phyloP scores from a whole-genome alignment of 2,113 vertebrate genomes.

The Acanthochromis polyacanthus region DNA sequence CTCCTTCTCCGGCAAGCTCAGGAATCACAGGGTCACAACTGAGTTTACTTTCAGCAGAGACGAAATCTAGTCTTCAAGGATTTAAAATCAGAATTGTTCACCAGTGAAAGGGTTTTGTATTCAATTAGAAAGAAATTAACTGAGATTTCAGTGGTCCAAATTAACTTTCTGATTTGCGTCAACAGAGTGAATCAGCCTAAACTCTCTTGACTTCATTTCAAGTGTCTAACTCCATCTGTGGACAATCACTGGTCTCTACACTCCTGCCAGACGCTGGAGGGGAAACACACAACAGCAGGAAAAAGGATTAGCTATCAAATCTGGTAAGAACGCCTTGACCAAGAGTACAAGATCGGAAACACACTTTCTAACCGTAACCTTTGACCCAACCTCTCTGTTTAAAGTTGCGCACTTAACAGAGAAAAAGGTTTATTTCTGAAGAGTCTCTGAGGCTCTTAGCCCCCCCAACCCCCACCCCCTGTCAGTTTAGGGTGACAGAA shows the following conservation, averaged over 20 bases:
- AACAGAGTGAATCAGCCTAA: slow-evolving; percentile 28
- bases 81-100: slow-evolving; percentile 17
- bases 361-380: slow-evolving; percentile 16
- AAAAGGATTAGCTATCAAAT: slow-evolving; percentile 27
- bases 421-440: slow-evolving; percentile 49
- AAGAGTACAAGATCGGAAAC: slow-evolving; percentile 44
- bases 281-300: slow-evolving; percentile 49
- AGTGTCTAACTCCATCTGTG: slow-evolving; percentile 27
- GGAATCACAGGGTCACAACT: slow-evolving; percentile 53
- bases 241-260: slow-evolving; percentile 54
- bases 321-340: slow-evolving; percentile 46
- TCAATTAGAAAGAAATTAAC: slow-evolving; percentile 37
- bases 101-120: slow-evolving; percentile 28
- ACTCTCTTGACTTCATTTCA: slow-evolving; percentile 22
- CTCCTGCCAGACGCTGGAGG: slow-evolving; percentile 67
- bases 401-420: slow-evolving; percentile 41
- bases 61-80: slow-evolving; percentile 34
- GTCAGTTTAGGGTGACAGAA: slow-evolving; percentile 50
- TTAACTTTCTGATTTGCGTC: slow-evolving; percentile 49
- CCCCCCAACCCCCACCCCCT: not conserved
- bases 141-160: slow-evolving; percentile 36
- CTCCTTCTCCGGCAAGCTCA: slow-evolving; percentile 36
- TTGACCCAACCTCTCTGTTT: slow-evolving; percentile 26
- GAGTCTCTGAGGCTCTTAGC: slow-evolving; percentile 39
- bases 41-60: slow-evolving; percentile 40